Evolutionary conservation across 64 coral and sea anemone genomes (phyloP).

Genomic region (Dendronephthya gigantea): DNA sequence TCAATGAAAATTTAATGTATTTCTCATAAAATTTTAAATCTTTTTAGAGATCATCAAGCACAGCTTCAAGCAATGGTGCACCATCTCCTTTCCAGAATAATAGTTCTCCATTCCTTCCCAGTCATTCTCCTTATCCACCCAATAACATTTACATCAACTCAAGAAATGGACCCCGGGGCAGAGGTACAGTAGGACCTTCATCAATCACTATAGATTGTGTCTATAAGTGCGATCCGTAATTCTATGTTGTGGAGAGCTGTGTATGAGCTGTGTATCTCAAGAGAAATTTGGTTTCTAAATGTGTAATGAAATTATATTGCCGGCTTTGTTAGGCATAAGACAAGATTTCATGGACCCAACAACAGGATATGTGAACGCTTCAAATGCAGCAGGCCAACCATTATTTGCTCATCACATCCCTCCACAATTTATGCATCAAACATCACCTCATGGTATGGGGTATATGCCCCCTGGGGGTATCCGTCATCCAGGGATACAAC

Average conservation of each 20-base stretch:
- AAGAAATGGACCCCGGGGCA: not conserved
- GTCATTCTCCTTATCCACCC: not conserved
- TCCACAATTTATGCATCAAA: not conserved
- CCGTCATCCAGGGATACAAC: not conserved
- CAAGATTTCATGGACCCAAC: not conserved
- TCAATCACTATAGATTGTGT: too few relatives aligned
- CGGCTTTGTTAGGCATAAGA: not conserved
- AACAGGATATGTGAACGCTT: not conserved
- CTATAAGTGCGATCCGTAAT: too few relatives aligned
- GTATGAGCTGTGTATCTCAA: too few relatives aligned
- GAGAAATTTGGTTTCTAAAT: too few relatives aligned
- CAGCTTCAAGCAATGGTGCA: not conserved
- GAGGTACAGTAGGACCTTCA: not conserved
- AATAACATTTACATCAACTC: not conserved
- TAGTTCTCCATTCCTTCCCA: not conserved
- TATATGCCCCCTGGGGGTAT: not conserved
- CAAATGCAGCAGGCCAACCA: not conserved
- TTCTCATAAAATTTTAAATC: not conserved
- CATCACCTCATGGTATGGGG: not conserved
- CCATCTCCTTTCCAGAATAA: not conserved
- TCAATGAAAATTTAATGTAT: too few relatives aligned
- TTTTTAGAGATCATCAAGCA: slow-evolving; percentile 1
- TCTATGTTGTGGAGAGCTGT: too few relatives aligned
- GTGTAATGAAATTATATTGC: not conserved
- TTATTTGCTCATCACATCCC: not conserved